Evolutionary conservation across 2,888 invertebrate genomes (phyloP).

Genomic region (Melinopterus prodromus): DNA sequence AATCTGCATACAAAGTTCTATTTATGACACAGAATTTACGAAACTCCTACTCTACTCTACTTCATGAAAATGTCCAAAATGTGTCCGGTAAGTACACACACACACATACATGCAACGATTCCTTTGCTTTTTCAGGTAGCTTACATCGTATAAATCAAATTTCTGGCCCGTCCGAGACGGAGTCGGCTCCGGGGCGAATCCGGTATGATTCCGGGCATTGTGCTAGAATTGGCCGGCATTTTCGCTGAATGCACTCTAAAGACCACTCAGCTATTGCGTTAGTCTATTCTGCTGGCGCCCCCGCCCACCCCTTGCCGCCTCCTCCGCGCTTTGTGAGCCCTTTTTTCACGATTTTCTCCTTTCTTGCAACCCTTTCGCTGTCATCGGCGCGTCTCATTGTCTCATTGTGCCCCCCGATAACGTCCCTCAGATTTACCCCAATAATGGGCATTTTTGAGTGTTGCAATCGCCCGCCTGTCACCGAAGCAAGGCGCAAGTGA

Average conservation of each 20-base stretch:
- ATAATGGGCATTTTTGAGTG: slow-evolving; percentile 50
- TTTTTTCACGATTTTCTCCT: slow-evolving; percentile 57
- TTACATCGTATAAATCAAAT: slow-evolving; percentile 35
- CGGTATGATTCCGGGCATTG: slow-evolving; percentile 55
- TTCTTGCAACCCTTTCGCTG: slow-evolving; percentile 57
- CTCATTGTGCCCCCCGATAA: slow-evolving; percentile 52
- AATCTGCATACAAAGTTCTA: too few relatives aligned
- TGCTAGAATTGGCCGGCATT: slow-evolving; percentile 53
- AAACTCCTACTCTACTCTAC: too few relatives aligned
- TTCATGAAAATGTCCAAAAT: too few relatives aligned
- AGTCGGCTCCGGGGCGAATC: slow-evolving; percentile 41
- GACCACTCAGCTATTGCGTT: slow-evolving; percentile 57
- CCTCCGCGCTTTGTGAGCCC: slow-evolving; percentile 49
- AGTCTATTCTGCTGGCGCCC: slow-evolving; percentile 53
- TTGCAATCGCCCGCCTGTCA: background rate
- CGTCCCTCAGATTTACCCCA: slow-evolving; percentile 51
- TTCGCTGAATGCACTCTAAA: slow-evolving; percentile 56
- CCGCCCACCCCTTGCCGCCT: slow-evolving; percentile 41
- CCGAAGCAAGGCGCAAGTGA: background rate
- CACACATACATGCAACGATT: background rate
- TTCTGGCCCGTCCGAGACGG: slow-evolving; percentile 33
- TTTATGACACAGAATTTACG: too few relatives aligned
- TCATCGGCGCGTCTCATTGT: slow-evolving; percentile 50
- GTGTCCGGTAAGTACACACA: too few relatives aligned
- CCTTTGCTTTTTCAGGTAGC: background rate